phyloP scores from a whole-genome alignment of 2,113 vertebrate genomes.

The Melanotaenia duboulayi region DNA sequence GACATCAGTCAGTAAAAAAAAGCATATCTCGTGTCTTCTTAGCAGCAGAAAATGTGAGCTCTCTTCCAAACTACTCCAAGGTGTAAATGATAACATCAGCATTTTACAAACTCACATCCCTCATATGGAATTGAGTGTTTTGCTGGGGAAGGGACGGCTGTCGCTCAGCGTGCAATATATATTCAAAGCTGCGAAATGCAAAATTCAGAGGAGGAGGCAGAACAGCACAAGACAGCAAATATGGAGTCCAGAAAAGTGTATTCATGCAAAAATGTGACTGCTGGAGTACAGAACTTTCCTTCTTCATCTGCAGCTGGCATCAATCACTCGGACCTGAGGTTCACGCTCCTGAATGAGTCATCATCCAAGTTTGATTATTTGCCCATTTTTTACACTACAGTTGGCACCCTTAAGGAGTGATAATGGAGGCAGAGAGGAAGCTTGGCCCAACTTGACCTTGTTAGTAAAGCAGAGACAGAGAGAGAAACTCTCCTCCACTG shows the following conservation, averaged over 20 bases:
- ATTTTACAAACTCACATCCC: constrained; percentile 36
- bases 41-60: constrained; percentile 37
- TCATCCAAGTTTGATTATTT: constrained; percentile 1
- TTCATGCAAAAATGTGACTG: constrained; percentile 43
- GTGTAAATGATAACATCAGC: constrained; percentile 53
- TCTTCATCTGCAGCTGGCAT: not conserved
- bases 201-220: not conserved
- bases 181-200: constrained; percentile 21
- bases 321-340: not conserved
- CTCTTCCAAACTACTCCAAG: constrained; percentile 31
- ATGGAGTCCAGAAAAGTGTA: constrained; percentile 17
- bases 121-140: constrained; percentile 42
- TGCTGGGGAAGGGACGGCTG: constrained; percentile 48
- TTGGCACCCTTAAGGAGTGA: not conserved
- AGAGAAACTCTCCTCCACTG: constrained; percentile 40
- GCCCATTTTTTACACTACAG: constrained; percentile 8
- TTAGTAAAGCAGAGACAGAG: constrained; percentile 37
- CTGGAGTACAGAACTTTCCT: constrained; percentile 15
- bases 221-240: constrained; percentile 40
- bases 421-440: constrained; percentile 35
- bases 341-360: not conserved
- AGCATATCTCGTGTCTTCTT: constrained; percentile 41
- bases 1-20: constrained; percentile 25
- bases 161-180: constrained; percentile 56
- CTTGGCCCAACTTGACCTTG: constrained; percentile 57